phyloP scores from a whole-genome alignment of 2,797 vertebrate genomes.

The Apodemus agrarius region DNA sequence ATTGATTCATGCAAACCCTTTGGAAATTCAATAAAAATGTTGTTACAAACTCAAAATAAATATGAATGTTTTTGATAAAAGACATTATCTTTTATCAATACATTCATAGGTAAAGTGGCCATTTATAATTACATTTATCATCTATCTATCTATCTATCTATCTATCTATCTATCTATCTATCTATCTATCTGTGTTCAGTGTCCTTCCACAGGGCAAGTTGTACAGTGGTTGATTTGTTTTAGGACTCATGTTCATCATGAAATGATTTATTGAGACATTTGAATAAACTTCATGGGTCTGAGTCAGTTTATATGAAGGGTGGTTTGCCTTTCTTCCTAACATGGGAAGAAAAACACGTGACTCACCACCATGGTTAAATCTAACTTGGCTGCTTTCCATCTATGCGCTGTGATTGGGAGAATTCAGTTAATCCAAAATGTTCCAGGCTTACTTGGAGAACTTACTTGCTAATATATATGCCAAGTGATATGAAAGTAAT shows the following conservation, averaged over 20 bases:
- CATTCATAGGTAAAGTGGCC: not conserved
- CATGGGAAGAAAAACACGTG: not conserved
- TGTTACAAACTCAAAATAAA: not conserved
- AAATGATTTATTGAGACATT: slow-evolving; percentile 27
- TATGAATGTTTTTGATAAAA: not conserved
- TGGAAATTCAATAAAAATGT: not conserved
- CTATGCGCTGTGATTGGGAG: not conserved
- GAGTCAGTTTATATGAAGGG: not conserved
- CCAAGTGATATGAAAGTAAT: not conserved
- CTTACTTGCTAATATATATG: slow-evolving; percentile 21
- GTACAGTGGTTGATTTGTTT: not conserved
- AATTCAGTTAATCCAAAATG: not conserved
- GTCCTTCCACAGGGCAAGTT: not conserved
- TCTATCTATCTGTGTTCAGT: not conserved
- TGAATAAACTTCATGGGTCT: not conserved
- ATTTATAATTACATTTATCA: not conserved
- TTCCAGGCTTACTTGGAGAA: not conserved
- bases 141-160: not conserved
- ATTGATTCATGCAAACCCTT: not conserved
- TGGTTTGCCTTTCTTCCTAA: not conserved
- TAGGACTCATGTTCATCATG: not conserved
- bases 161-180: not conserved
- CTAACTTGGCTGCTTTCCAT: not conserved
- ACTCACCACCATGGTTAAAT: not conserved
- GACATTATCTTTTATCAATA: not conserved